A percentile compares a stretch with the other conserved stretches of the same genome.
Evolutionary conservation across 2,888 invertebrate species (phyloP).

Genomic region (Ferrisia virgata): DNA sequence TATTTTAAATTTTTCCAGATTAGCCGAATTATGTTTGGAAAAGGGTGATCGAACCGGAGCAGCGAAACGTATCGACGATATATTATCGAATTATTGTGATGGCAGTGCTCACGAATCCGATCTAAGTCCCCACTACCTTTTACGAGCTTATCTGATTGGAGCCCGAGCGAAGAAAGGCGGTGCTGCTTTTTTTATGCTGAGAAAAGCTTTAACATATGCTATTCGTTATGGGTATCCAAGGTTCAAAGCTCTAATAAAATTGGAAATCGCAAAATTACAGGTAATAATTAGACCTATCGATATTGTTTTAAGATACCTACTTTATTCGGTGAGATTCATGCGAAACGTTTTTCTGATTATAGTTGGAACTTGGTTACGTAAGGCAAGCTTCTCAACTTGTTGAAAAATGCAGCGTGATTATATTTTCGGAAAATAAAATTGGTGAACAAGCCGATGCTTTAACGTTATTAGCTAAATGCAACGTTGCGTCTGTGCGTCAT

Average conservation of each 20-base stretch:
- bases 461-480: conserved; percentile 28
- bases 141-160: conserved; percentile 44
- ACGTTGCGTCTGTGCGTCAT: conserved; percentile 18
- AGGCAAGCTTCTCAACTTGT: conserved; percentile 33
- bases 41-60: conserved; percentile 47
- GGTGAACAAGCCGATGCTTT: conserved; percentile 33
- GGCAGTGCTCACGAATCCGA: conserved; percentile 59
- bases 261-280: conserved; percentile 38
- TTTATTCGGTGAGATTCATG: neutral
- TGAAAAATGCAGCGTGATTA: conserved; percentile 29
- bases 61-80: conserved; percentile 44
- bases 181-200: conserved; percentile 45
- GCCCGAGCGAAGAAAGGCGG: conserved; percentile 46
- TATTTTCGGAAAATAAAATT: conserved; percentile 37
- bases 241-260: conserved; percentile 32
- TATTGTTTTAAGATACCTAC: neutral
- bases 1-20: conserved; percentile 34
- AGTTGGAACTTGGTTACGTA: conserved; percentile 36
- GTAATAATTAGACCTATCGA: too few relatives aligned
- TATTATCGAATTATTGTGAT: conserved; percentile 25
- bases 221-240: conserved; percentile 38
- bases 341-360: neutral
- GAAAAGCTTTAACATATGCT: conserved; percentile 59
- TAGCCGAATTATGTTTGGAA: conserved; percentile 47
- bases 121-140: conserved; percentile 57